Percentiles rank a stretch among this genome's conserved stretches.
These are phyloP conservation scores for Ophonus ardosiacus DNA, from an alignment of 2,888 invertebrate genomes.

Conservation along the genomic window DNA sequence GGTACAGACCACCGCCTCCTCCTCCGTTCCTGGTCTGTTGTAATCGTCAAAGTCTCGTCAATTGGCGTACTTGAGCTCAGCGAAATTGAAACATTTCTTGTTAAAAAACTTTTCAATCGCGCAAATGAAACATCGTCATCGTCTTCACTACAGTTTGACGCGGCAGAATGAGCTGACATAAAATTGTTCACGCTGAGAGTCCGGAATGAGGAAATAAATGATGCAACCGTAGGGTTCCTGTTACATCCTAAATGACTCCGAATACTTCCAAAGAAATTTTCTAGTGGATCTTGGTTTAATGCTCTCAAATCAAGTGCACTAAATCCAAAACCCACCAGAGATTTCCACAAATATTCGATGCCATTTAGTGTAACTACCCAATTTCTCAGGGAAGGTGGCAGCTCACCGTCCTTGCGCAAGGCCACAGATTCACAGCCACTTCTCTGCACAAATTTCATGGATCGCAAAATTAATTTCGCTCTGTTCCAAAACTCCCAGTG, in stretches of 20 bases:
- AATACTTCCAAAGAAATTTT: conserved; percentile 35
- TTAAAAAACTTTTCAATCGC: background rate
- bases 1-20: background rate
- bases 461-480: conserved; percentile 17
- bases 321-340: conserved; percentile 21
- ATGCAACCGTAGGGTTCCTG: conserved; percentile 19
- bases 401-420: background rate
- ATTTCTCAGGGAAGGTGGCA: conserved; percentile 6
- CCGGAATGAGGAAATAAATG: conserved; percentile 34
- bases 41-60: background rate
- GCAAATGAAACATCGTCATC: conserved; percentile 30
- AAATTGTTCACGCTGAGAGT: conserved; percentile 22
- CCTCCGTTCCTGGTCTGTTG: background rate
- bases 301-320: conserved; percentile 1
- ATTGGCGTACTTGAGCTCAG: background rate
- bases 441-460: conserved; percentile 29
- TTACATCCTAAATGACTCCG: conserved; percentile 42
- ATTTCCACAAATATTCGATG: conserved; percentile 39
- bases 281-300: conserved; percentile 39
- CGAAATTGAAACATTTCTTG: background rate
- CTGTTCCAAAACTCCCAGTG: conserved; percentile 21
- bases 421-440: background rate
- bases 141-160: background rate
- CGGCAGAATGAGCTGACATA: conserved; percentile 11
- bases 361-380: conserved; percentile 42